Base-by-base conservation (phyloP, 1,140 invertebrate species). In the Camponotus vicinus region DNA sequence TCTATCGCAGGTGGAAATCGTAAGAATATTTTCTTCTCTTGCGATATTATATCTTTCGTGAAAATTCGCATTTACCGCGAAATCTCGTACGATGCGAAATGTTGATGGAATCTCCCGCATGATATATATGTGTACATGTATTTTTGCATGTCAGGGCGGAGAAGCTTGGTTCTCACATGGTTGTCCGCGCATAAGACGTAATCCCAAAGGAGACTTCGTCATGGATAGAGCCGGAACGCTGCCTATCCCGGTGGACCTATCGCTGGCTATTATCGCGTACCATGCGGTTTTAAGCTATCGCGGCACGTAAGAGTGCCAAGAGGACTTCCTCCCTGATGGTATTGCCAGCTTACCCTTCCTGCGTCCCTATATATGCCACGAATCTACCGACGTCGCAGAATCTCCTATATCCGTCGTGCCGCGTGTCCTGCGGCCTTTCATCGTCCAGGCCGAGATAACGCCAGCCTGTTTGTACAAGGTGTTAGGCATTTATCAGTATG, bases 271-370 rank as follows among this genome's bases (percentile, higher is more conserved):
- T 94, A 94, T 94, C 92, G 92, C 93, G 84, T 87, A 91, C 86
- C 92, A 91, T 88, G 93, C 91, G 94, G 91, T 94, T 93, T 93
- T 92, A 89, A 92, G 88, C 89, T 90, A 91, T 92, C 89, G 87
- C 85, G 57, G 42, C 52, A 85, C 61, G 71, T 84, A 89, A 86
- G 69, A 87, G 66, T 86, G 42, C 59, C 77, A 63, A 59, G 69
- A 82, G 84, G 73, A 83, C 75, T 91, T 90, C 83, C 61, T 80
- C 37, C 40, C 69, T 49, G 32, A 61, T 52, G 57, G 40, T 77
- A 80, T 84, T 86, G 13, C 86, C 83, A 87, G 77, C 86, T 76
- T 80, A 55, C 83, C 64, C 52, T 84, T 61, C 40, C 27, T 27
- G 7, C 27, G 40, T 34, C 13, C 11, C 15, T 80, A 13, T 49